phyloP scores from a whole-genome alignment of 1,140 invertebrate species.

The Drosophila micromelanica region DNA sequence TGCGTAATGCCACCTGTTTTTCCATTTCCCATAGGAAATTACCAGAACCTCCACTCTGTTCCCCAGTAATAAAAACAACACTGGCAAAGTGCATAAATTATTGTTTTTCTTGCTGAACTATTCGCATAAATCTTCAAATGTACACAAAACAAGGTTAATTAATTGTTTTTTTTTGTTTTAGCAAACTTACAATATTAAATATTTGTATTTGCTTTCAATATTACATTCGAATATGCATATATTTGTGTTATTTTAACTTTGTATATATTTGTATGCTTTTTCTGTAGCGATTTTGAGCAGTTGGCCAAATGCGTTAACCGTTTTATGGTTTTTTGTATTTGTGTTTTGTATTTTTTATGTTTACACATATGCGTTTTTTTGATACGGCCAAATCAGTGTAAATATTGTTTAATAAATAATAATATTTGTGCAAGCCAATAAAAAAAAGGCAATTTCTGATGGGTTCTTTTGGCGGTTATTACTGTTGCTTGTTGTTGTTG shows the following conservation, averaged over 20 bases:
- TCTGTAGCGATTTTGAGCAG: neutral
- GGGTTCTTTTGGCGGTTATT: neutral
- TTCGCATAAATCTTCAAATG: conserved; percentile 14
- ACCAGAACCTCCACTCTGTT: conserved; percentile 10
- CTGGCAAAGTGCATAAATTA: conserved; percentile 33
- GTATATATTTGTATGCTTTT: neutral
- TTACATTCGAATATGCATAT: no score
- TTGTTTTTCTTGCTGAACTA: conserved; percentile 19
- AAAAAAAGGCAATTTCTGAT: conserved; percentile 14
- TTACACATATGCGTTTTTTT: neutral
- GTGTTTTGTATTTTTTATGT: neutral
- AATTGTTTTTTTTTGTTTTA: neutral
- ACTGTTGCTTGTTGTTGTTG: neutral
- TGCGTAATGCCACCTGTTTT: conserved; percentile 46
- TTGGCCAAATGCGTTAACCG: neutral
- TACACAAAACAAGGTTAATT: neutral
- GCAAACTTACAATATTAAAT: neutral
- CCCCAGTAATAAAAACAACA: neutral
- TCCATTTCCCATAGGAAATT: conserved; percentile 31
- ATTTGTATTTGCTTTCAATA: neutral
- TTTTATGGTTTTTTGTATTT: neutral
- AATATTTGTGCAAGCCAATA: conserved; percentile 2
- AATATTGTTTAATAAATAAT: conserved; percentile 21
- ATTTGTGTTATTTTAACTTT: neutral
- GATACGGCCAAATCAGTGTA: neutral